Base-by-base conservation (phyloP, 2,888 invertebrate species). In the Pseudanteris insignis region DNA sequence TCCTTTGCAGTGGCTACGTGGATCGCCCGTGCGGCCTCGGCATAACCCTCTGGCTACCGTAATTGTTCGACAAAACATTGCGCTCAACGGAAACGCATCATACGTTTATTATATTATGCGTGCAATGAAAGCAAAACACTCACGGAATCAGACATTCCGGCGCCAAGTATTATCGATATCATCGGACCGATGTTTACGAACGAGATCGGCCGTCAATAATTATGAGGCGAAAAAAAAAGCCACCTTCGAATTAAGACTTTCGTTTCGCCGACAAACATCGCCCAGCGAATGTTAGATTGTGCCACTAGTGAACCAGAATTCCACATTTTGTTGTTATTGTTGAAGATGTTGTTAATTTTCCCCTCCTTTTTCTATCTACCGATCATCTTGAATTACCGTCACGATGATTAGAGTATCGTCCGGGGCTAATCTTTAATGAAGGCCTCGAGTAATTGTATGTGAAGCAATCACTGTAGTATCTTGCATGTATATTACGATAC, bases 41-140 rank as follows among this genome's bases (percentile, higher is more conserved):
- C 54, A 12, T n/a, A 36, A 14, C 44, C 65, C 60, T 51, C 65
- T 46, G 60, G 65, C 65, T 65, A 60, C 65, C 60, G 65, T 65
- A 63, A 65, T 65, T 51, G 59, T 63, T 54, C 53, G 40, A 33
- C 58, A 63, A 58, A 63, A 63, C 53, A 58, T 54, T 41, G 44
- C 44, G 32, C 38, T 58, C 57, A 13, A 28, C 63, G 54, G 54
- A 63, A 63, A 63, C 32, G 43, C 47, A 57, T 29, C 37, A 48
- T 46, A 33, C 58, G 37, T 50, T 58, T 63, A 58, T 63, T 58
- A 48, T 53, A 46, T 62, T 62, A 51, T 41, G 30, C 25, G 26
- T 26, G 18, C 47, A 62, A 53, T 34, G 38, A 57, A 26, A 63
- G 47, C 46, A 48, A 58, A 53, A 48, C 61, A 40, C 25, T 24